These are phyloP conservation scores for Daubentonia madagascariensis DNA, from an alignment of 2,113 vertebrate species.

Conservation along the genomic window DNA sequence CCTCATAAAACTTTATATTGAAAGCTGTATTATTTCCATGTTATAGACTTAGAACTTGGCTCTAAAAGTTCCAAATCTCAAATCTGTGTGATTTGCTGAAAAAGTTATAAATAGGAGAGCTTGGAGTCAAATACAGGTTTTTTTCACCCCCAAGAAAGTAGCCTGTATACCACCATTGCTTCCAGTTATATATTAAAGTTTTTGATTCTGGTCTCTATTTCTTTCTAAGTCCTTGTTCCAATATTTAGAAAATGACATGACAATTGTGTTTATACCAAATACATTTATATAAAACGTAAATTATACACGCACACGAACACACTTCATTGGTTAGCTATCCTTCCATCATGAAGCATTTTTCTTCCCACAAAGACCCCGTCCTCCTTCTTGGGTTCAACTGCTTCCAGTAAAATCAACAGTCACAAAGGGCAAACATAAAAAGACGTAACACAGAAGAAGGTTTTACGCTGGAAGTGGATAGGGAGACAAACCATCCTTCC, in stretches of 20 bases:
- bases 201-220: neutral
- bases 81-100: neutral
- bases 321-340: neutral
- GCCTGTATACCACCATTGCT: accelerated
- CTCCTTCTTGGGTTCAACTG: neutral
- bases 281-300: neutral
- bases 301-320: accelerated
- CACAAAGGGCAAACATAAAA: neutral
- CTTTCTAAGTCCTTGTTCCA: neutral
- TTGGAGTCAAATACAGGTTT: neutral
- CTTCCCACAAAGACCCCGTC: neutral
- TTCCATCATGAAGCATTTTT: neutral
- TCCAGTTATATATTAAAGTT: neutral
- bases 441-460: neutral
- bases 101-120: neutral
- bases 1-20: neutral
- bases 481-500: neutral
- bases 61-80: neutral
- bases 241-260: neutral
- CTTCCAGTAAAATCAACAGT: neutral
- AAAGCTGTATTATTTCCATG: neutral
- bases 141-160: neutral
- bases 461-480: neutral
- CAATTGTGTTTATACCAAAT: neutral
- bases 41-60: neutral